Conservation (phyloP, 1,140 invertebrate species). For the Teleopsis dalmanni region DNA sequence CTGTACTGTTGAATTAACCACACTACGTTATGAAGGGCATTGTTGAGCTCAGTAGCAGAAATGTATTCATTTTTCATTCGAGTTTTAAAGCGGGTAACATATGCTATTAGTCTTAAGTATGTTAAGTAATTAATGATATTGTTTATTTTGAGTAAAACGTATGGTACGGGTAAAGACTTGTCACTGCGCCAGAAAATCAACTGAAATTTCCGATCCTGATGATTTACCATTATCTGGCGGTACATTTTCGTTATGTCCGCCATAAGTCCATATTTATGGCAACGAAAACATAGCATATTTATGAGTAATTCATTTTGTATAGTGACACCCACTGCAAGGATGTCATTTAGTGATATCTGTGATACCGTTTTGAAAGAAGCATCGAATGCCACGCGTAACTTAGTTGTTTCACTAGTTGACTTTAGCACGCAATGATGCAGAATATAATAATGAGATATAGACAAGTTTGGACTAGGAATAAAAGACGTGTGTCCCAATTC, state of each 20-base stretch:
- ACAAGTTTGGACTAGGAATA: background rate
- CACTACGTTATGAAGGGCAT: too few species aligned
- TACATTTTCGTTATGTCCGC: slow-evolving; percentile 32
- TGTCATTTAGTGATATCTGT: slow-evolving; percentile 16
- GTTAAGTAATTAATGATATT: too few species aligned
- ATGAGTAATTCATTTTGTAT: slow-evolving; percentile 18
- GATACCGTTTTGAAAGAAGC: background rate
- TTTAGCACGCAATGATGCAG: slow-evolving; percentile 34
- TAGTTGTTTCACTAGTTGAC: slow-evolving; percentile 21
- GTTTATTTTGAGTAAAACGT: too few species aligned
- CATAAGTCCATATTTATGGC: slow-evolving; percentile 20
- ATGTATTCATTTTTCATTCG: too few species aligned
- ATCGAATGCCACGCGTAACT: slow-evolving; percentile 11
- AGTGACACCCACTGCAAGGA: slow-evolving; percentile 4
- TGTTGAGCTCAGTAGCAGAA: too few species aligned
- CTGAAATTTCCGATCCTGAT: slow-evolving; percentile 26
- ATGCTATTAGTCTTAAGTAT: too few species aligned
- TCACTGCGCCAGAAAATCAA: slow-evolving; percentile 39
- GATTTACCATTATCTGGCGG: slow-evolving; percentile 20
- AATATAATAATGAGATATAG: slow-evolving; percentile 14
- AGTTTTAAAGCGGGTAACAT: too few species aligned
- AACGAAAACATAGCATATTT: slow-evolving; percentile 40
- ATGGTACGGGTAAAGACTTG: too few species aligned
- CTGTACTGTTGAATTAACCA: too few species aligned
- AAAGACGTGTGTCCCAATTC: slow-evolving; percentile 10